These are phyloP conservation scores for Drosophila lutescens DNA, from an alignment of 2,888 invertebrate species.

Conservation along the genomic window DNA sequence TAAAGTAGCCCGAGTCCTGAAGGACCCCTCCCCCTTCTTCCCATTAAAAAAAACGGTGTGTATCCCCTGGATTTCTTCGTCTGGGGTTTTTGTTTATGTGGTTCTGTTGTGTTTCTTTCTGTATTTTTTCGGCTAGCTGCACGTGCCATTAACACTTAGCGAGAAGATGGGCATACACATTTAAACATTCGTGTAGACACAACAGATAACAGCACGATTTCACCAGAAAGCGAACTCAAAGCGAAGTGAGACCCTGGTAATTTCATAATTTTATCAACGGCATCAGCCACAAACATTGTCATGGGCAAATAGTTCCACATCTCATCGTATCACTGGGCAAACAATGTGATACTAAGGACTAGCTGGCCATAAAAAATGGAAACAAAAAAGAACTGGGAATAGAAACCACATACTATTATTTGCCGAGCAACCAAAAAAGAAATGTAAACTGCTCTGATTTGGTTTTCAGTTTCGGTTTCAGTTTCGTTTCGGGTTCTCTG, in stretches of 20 bases:
- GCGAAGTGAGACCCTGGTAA: slow-evolving; percentile 51
- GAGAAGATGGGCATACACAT: slow-evolving; percentile 42
- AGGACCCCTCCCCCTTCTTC: slow-evolving; percentile 17
- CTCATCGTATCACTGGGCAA: slow-evolving; percentile 62
- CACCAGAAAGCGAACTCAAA: slow-evolving; percentile 55
- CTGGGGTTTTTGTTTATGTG: slow-evolving; percentile 47
- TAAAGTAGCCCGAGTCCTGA: slow-evolving; percentile 68
- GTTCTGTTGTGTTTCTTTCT: slow-evolving; percentile 7
- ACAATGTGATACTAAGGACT: slow-evolving; percentile 64
- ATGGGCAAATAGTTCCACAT: slow-evolving; percentile 64
- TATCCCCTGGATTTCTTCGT: slow-evolving; percentile 26
- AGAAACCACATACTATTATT: slow-evolving; percentile 56
- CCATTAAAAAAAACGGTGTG: slow-evolving; percentile 4
- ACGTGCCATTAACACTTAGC: slow-evolving; percentile 81
- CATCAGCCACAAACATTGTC: slow-evolving; percentile 70
- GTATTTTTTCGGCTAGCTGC: slow-evolving; percentile 45
- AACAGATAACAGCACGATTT: slow-evolving; percentile 68
- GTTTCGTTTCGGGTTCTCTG: slow-evolving; percentile 47
- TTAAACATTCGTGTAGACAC: slow-evolving; percentile 19
- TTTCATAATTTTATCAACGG: slow-evolving; percentile 76
- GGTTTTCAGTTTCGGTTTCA: slow-evolving; percentile 40
- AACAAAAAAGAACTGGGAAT: slow-evolving; percentile 34
- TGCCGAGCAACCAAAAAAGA: slow-evolving; percentile 61
- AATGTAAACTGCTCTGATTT: slow-evolving; percentile 75
- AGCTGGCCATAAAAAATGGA: slow-evolving; percentile 42